These are phyloP conservation scores for Calcarius lapponicus DNA, from an alignment of 2,797 vertebrate genomes.

Conservation along the genomic window DNA sequence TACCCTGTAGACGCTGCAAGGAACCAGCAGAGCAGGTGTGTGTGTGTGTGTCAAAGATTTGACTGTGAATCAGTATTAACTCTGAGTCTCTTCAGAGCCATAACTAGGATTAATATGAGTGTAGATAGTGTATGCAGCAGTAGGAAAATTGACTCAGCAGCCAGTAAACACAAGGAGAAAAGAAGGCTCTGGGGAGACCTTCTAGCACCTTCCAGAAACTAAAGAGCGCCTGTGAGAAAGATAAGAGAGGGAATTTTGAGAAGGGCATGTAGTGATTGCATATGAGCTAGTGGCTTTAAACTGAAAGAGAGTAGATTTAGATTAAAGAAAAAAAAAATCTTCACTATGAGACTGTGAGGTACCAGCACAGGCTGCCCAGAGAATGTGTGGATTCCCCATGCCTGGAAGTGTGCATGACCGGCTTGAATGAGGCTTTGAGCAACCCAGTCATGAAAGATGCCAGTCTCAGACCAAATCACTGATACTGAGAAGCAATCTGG, in stretches of 20 bases:
- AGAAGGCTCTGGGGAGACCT: background rate
- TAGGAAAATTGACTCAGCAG: background rate
- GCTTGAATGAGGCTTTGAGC: background rate
- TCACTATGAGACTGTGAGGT: background rate
- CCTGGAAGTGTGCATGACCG: background rate
- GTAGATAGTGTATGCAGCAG: fast-evolving
- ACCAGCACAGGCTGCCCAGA: fast-evolving
- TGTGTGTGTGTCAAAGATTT: background rate
- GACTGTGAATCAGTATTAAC: background rate
- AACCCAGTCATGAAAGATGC: background rate
- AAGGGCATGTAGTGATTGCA: background rate
- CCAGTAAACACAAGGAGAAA: fast-evolving
- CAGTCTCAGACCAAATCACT: background rate
- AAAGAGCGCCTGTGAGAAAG: background rate
- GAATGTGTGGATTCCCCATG: background rate
- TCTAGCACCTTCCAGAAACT: background rate
- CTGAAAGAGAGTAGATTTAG: background rate
- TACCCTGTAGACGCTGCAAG: background rate
- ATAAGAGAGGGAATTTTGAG: background rate
- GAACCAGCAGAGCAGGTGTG: background rate
- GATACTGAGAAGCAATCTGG: background rate
- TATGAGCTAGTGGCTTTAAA: background rate
- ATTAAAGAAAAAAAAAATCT: background rate
- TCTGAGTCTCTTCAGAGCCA: background rate
- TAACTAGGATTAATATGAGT: background rate